A percentile compares a stretch with the other conserved stretches of the same genome.
These are phyloP conservation scores for Eleginops maclovinus DNA, from an alignment of 2,113 vertebrate species.

Conservation along the genomic window DNA sequence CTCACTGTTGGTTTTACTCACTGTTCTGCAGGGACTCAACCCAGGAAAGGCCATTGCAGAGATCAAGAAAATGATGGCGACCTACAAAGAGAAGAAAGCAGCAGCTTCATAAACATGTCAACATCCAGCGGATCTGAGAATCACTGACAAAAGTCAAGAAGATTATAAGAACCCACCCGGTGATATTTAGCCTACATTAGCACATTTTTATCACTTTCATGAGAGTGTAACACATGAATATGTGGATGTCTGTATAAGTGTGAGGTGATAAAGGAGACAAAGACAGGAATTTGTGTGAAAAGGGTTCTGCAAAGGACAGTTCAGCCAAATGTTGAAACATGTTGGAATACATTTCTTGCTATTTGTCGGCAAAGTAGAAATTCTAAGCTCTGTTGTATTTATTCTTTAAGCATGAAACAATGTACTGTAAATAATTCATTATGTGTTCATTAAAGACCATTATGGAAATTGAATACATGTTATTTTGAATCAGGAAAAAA, in stretches of 20 bases:
- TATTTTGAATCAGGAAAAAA: neutral
- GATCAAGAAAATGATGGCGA: slow-evolving; percentile 97
- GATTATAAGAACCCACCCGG: neutral
- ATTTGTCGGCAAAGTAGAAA: slow-evolving; percentile 4
- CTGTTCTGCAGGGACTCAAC: slow-evolving; percentile 88
- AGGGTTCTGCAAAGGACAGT: neutral
- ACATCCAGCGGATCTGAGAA: neutral
- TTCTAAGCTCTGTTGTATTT: slow-evolving; percentile 2
- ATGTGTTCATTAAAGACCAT: slow-evolving; percentile 47
- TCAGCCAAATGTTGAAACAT: slow-evolving; percentile 1
- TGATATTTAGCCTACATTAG: slow-evolving; percentile 1
- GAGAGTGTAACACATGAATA: neutral
- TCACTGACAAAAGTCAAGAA: neutral
- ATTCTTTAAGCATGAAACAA: neutral
- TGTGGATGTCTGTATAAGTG: neutral
- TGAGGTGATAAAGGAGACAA: neutral
- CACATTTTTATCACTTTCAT: slow-evolving; percentile 22
- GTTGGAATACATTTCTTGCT: slow-evolving; percentile 29
- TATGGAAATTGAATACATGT: neutral
- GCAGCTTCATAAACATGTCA: slow-evolving; percentile 58
- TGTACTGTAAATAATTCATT: slow-evolving; percentile 56
- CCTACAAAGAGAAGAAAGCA: slow-evolving; percentile 86
- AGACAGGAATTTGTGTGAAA: neutral
- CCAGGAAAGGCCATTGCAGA: slow-evolving; percentile 94
- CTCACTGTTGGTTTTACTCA: slow-evolving; percentile 24